phyloP scores from a whole-genome alignment of 1,140 invertebrate species.

The Panonychus citri region DNA sequence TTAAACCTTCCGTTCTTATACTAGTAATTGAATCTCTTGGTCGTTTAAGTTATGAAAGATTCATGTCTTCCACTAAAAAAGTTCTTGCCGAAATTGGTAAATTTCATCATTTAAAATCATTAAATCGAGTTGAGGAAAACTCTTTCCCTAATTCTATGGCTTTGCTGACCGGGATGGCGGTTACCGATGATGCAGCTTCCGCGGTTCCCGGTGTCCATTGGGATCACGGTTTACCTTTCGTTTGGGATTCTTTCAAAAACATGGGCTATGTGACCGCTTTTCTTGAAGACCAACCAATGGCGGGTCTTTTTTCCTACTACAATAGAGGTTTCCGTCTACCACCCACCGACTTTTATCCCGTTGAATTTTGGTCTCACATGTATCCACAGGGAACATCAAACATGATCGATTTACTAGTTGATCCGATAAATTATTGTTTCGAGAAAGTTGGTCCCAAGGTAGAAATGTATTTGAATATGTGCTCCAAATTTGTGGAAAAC shows the following conservation, averaged over 20 bases:
- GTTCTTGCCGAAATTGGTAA: slow-evolving; percentile 1
- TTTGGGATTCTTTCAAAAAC: slow-evolving; percentile 25
- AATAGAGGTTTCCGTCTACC: slow-evolving; percentile 44
- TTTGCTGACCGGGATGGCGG: slow-evolving; percentile 18
- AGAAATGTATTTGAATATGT: slow-evolving; percentile 11
- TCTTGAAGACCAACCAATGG: slow-evolving; percentile 44
- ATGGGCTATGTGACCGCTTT: slow-evolving; percentile 50
- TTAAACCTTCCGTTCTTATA: slow-evolving; percentile 5
- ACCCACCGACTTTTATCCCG: slow-evolving; percentile 56
- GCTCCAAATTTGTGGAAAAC: slow-evolving; percentile 17
- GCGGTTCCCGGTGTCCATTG: neutral
- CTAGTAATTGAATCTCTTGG: slow-evolving; percentile 9
- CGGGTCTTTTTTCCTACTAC: slow-evolving; percentile 55
- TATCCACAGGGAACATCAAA: slow-evolving; percentile 2
- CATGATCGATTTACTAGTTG: neutral
- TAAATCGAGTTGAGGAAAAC: slow-evolving; percentile 24
- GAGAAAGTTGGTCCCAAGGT: slow-evolving; percentile 9
- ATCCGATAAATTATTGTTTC: slow-evolving; percentile 4
- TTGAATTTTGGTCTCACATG: slow-evolving; percentile 33
- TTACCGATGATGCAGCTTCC: neutral
- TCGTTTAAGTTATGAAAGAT: slow-evolving; percentile 2
- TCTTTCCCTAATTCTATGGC: slow-evolving; percentile 24
- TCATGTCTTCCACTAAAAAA: slow-evolving; percentile 2
- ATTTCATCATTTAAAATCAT: slow-evolving; percentile 32
- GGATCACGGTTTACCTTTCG: slow-evolving; percentile 11